Percentiles rank a stretch among this genome's conserved stretches.
These are phyloP conservation scores for Cepaea nemoralis DNA, from an alignment of 1,140 invertebrate species.

Conservation along the genomic window DNA sequence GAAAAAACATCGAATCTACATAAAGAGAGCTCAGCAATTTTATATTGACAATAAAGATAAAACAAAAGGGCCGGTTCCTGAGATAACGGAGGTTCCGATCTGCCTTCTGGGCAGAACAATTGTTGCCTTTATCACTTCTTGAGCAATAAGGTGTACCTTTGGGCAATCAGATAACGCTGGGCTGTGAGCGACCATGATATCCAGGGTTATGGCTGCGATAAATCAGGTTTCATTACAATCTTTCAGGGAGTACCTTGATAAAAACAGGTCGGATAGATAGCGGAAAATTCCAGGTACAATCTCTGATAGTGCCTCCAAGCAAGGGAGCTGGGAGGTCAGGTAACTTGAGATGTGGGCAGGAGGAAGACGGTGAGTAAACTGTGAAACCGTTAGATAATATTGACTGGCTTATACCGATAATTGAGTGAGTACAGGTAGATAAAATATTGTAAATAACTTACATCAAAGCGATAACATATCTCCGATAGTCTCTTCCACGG, in stretches of 20 bases:
- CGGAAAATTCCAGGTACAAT: background rate
- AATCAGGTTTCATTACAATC: constrained; percentile 24
- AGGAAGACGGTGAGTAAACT: background rate
- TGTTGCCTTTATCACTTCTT: constrained; percentile 23
- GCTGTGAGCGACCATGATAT: constrained; percentile 2
- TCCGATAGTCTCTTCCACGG: background rate
- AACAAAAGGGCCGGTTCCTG: background rate
- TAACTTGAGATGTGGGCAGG: background rate
- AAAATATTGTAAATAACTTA: background rate
- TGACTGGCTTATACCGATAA: background rate
- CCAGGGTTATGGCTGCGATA: constrained; percentile 23
- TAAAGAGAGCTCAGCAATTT: background rate
- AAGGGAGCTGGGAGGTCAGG: background rate
- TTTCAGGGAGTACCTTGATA: background rate
- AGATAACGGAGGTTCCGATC: background rate
- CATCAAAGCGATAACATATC: background rate
- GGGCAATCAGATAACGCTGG: constrained; percentile 7
- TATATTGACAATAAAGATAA: constrained; percentile 9
- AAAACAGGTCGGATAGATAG: background rate
- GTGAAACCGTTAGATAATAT: background rate
- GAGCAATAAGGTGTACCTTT: background rate
- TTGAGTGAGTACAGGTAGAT: background rate
- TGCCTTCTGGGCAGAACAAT: background rate
- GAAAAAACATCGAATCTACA: background rate
- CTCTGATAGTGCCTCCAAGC: background rate